Conservation (phyloP, 2,888 invertebrate species). For the Fragum fragum region DNA sequence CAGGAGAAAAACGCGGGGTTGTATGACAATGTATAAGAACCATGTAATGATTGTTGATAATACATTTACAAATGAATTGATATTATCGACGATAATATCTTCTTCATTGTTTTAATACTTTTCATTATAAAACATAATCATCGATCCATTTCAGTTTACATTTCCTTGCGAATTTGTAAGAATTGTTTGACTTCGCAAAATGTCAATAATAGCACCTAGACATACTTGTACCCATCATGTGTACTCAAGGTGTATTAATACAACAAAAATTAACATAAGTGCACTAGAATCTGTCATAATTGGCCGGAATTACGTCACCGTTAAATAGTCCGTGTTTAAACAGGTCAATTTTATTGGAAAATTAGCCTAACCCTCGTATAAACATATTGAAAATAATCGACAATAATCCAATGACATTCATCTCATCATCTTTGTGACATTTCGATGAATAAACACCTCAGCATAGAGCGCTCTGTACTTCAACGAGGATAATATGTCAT, state of each 20-base stretch:
- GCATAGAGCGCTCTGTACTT: too few relatives aligned
- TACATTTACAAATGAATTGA: too few relatives aligned
- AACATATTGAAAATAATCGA: background rate
- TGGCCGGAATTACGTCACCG: constrained; percentile 11
- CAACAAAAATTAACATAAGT: constrained; percentile 27
- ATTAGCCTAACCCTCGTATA: background rate
- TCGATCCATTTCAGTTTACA: background rate
- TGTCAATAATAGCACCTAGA: background rate
- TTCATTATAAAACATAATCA: background rate
- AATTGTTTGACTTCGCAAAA: background rate
- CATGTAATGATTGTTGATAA: too few relatives aligned
- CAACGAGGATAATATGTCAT: too few relatives aligned
- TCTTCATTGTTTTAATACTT: background rate
- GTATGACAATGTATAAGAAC: too few relatives aligned
- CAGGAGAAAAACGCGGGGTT: too few relatives aligned
- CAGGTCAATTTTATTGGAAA: constrained; percentile 18
- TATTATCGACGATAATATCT: background rate
- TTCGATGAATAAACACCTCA: background rate
- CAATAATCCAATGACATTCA: constrained; percentile 14
- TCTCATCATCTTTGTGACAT: constrained; percentile 13
- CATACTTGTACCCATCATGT: background rate
- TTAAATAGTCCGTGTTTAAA: constrained; percentile 21
- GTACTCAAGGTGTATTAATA: constrained; percentile 11
- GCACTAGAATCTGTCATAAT: constrained; percentile 27
- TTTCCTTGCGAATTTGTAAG: background rate